phyloP scores from a whole-genome alignment of 2,797 vertebrate species.

The Eospalax fontanierii region DNA sequence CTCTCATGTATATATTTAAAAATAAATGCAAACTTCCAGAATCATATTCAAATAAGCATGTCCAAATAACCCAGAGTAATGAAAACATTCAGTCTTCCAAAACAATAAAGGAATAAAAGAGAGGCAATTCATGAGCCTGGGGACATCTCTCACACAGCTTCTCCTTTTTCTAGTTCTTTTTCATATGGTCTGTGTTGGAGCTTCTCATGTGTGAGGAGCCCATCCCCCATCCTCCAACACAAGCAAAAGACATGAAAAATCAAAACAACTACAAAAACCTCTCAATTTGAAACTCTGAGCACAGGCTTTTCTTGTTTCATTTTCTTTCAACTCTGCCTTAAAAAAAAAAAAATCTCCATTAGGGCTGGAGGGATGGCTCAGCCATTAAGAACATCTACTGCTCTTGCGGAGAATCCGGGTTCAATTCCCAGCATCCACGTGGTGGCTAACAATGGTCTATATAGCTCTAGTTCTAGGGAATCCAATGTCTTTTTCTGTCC shows the following conservation, averaged over 20 bases:
- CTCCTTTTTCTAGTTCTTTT: background rate
- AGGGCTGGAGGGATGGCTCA: no score
- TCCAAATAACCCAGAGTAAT: slow-evolving; percentile 28
- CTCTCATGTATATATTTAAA: slow-evolving; percentile 41
- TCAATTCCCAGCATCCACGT: no score
- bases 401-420: no score
- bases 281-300: background rate
- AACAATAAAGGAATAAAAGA: slow-evolving; percentile 46
- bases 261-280: background rate
- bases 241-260: background rate
- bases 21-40: slow-evolving; percentile 29
- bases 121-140: background rate
- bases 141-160: background rate
- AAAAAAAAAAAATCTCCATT: background rate
- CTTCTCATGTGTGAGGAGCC: background rate
- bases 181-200: background rate
- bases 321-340: background rate
- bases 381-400: no score
- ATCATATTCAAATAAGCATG: slow-evolving; percentile 37
- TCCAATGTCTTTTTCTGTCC: no score
- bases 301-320: background rate
- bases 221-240: no score
- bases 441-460: no score
- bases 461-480: no score
- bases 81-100: background rate